Percentiles rank a stretch among this genome's conserved stretches.
Evolutionary conservation across 2,888 invertebrate species (phyloP).

Genomic region (Sycophila texana): DNA sequence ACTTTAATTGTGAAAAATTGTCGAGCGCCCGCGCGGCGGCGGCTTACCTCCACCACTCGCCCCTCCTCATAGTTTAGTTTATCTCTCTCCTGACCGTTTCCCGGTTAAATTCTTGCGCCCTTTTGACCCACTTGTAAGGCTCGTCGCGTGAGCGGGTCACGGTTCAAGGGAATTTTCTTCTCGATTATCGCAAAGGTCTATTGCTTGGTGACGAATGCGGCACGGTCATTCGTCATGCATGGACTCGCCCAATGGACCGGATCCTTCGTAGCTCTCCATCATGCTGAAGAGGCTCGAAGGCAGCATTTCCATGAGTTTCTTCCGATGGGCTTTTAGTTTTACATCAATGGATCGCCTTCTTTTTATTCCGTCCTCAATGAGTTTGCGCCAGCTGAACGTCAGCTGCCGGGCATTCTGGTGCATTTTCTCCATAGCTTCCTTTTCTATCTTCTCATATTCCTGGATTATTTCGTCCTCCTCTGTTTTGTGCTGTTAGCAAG

Average conservation of each 20-base stretch:
- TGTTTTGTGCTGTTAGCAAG: conserved; percentile 57
- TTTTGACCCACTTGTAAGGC: conserved; percentile 30
- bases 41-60: conserved; percentile 22
- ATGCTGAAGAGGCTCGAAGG: neutral
- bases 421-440: conserved; percentile 74
- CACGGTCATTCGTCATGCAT: neutral
- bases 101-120: conserved; percentile 38
- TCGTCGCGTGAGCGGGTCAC: conserved; percentile 43
- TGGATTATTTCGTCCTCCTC: conserved; percentile 63
- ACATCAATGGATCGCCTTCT: conserved; percentile 76
- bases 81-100: conserved; percentile 31
- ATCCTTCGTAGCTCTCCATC: no score
- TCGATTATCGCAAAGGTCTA: neutral
- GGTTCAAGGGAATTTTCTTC: conserved; percentile 37
- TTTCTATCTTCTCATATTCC: conserved; percentile 63
- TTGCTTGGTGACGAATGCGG: no score
- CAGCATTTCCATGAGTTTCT: neutral
- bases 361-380: conserved; percentile 77
- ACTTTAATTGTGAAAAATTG: conserved; percentile 58
- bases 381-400: conserved; percentile 79
- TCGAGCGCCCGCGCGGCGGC: conserved; percentile 43
- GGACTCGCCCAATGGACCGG: no score
- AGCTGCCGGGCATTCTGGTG: conserved; percentile 76
- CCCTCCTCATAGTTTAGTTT: conserved; percentile 30
- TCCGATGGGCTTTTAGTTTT: conserved; percentile 48